phyloP scores from a whole-genome alignment of 1,140 invertebrate genomes.

The Adoxophyes honmai region DNA sequence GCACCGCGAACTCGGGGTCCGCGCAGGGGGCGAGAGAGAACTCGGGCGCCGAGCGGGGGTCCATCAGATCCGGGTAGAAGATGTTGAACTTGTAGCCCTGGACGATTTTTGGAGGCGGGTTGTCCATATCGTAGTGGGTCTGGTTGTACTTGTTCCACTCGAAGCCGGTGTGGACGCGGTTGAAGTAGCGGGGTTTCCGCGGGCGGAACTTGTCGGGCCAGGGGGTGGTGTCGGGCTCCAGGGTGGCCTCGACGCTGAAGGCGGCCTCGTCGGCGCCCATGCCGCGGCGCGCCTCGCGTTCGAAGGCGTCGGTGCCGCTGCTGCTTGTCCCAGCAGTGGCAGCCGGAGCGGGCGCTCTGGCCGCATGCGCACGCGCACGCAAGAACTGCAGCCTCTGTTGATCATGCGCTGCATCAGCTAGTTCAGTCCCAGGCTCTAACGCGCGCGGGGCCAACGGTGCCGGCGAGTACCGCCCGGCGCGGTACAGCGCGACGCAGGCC shows the following conservation, averaged over 20 bases:
- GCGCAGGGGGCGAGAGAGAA: constrained; percentile 93
- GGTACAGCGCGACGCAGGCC: constrained; percentile 79
- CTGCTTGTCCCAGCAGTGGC: constrained; percentile 7
- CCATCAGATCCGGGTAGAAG: constrained; percentile 99
- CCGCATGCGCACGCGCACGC: constrained; percentile 68
- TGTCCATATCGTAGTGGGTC: constrained; percentile 99
- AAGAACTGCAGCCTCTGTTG: constrained; percentile 85
- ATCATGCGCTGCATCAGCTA: constrained; percentile 90
- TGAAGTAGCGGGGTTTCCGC: constrained; percentile 98
- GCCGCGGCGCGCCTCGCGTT: constrained; percentile 90
- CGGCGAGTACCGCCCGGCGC: constrained; percentile 91
- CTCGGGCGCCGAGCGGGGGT: constrained; percentile 95
- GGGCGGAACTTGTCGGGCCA: constrained; percentile 99
- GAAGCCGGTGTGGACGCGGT: constrained; percentile 96
- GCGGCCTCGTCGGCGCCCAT: constrained; percentile 92
- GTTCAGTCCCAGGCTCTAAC: constrained; percentile 89
- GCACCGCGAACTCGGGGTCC: constrained; percentile 95
- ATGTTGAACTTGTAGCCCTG: constrained; percentile 99
- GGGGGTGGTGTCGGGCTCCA: constrained; percentile 90
- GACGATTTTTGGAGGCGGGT: constrained; percentile 99
- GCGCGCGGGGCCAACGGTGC: constrained; percentile 81
- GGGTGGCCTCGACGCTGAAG: constrained; percentile 93
- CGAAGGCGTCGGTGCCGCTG: constrained; percentile 79
- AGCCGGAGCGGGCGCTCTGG: constrained; percentile 47
- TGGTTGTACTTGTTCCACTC: constrained; percentile 99